A percentile compares a stretch with the other conserved stretches of the same genome.
Conservation (phyloP, 2,113 vertebrate genomes). For the Otocyon megalotis region DNA sequence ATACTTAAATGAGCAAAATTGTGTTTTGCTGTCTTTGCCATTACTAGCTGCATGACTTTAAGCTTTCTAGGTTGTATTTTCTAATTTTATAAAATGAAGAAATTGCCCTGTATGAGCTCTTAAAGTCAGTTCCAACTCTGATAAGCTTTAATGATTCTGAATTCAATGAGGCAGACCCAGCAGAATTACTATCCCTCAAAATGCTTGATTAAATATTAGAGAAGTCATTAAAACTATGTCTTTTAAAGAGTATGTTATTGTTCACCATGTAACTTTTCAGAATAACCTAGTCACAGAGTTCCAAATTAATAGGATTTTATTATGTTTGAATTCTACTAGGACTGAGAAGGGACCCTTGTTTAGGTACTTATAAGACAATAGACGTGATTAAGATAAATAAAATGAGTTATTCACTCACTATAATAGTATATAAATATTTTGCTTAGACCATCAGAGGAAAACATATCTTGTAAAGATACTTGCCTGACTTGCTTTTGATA, state of each 20-base stretch:
- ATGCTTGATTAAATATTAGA: conserved; percentile 9
- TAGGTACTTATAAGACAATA: not conserved
- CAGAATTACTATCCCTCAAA: not conserved
- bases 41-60: not conserved
- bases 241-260: not conserved
- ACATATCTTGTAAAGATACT: not conserved
- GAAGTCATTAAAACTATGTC: not conserved
- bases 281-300: conserved; percentile 6
- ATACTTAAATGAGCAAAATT: not conserved
- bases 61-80: conserved; percentile 16
- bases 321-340: not conserved
- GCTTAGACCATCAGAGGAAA: not conserved
- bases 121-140: not conserved
- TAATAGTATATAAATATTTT: not conserved
- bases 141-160: not conserved
- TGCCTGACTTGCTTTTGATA: not conserved
- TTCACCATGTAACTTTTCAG: not conserved
- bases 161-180: not conserved
- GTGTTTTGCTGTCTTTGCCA: not conserved
- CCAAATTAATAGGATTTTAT: conserved; percentile 5
- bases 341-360: not conserved
- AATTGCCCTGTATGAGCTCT: not conserved
- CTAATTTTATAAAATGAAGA: conserved; percentile 23
- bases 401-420: not conserved
- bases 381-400: not conserved